Base-by-base conservation (phyloP, 2,113 vertebrate genomes). In the Silurus meridionalis region DNA sequence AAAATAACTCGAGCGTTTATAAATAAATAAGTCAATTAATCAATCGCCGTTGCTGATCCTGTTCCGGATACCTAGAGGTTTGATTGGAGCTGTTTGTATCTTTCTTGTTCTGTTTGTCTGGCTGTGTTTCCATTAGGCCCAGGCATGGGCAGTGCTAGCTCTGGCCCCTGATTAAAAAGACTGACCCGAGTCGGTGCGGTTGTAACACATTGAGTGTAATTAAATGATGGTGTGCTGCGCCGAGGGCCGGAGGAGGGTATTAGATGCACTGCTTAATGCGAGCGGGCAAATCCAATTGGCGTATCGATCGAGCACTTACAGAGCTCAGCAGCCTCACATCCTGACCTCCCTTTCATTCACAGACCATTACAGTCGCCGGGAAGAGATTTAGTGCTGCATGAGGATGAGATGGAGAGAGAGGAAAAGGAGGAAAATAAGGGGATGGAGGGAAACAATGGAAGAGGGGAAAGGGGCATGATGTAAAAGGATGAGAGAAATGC, bases 301-400 rank as follows among this genome's bases (percentile, higher is more conserved):
- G 50, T 94, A 94, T 95, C 88, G 94, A 94, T 94, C 92, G 87
- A 85, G 80, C 86, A 85, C 90, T 92, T 93, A 92, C 93, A 93
- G 93, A 91, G 93, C 92, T 92, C 86, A 85, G 88, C 89, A 90
- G 89, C 87, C 91, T 89, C 91, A 92, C 91, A 93, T 89, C 91
- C 91, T 92, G 88, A 93, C 92, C 92, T 91, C 90, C 84, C 89
- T 94, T 93, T 93, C 90, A 91, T 94, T 94, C 92, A 91, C 87
- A 91, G 92, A 90, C 93, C 91, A 91, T 93, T 92, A 92, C 87
- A 92, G 89, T 93, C 86, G 19, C 87, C 69, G 61, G 23, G 17
- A 87, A 87, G 89, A 90, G 81, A 93, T 94, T 91, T 92, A 92
- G 83, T 90, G 90, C 72, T 74, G 87, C 89, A 90, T 71, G 87